phyloP scores from a whole-genome alignment of 2,113 vertebrate species.

The Amphilophus citrinellus region DNA sequence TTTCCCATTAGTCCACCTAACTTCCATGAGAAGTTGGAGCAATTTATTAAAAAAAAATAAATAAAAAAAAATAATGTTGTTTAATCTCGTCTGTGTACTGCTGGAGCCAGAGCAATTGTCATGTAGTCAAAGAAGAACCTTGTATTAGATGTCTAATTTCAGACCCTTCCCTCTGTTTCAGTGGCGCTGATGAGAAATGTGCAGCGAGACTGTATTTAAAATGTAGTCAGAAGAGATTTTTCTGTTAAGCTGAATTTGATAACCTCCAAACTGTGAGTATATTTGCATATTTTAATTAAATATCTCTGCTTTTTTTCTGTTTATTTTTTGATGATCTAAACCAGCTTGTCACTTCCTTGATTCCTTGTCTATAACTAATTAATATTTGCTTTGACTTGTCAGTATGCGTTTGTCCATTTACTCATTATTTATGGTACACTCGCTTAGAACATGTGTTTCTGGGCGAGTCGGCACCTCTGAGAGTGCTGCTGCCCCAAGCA shows the following conservation, averaged over 20 bases:
- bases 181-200: constrained; percentile 48
- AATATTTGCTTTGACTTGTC: constrained; percentile 73
- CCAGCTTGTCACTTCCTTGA: constrained; percentile 71
- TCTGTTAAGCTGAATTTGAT: constrained; percentile 75
- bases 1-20: constrained; percentile 40
- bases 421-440: constrained; percentile 56
- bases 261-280: constrained; percentile 62
- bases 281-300: constrained; percentile 87
- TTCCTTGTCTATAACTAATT: constrained; percentile 71
- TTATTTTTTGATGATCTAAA: constrained; percentile 61
- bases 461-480: neutral
- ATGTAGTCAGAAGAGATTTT: constrained; percentile 72
- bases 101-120: constrained; percentile 44
- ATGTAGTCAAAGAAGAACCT: constrained; percentile 36
- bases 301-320: constrained; percentile 55
- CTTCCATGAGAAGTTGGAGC: constrained; percentile 7
- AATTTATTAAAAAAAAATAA: constrained; percentile 3
- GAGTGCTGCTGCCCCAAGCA: neutral
- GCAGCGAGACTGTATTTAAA: constrained; percentile 71
- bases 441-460: constrained; percentile 26
- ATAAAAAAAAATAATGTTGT: constrained; percentile 53
- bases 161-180: constrained; percentile 13
- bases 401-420: constrained; percentile 65
- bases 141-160: constrained; percentile 41
- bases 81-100: constrained; percentile 35